These are phyloP conservation scores for Saccostrea cuccullata DNA, from an alignment of 1,140 invertebrate genomes.

Conservation along the genomic window DNA sequence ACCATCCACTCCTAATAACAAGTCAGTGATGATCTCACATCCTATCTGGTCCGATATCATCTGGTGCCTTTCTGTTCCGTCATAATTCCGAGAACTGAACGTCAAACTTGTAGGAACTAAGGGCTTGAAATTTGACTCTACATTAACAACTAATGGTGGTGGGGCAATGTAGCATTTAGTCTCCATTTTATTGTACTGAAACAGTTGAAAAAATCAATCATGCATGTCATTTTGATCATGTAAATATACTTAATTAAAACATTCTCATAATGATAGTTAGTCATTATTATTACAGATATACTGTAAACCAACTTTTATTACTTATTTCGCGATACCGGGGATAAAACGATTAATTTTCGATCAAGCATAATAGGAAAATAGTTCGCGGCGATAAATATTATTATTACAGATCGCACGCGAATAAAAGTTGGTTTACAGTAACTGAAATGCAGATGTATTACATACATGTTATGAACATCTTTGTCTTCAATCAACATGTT, in stretches of 20 bases:
- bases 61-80: conserved; percentile 73
- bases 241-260: background rate
- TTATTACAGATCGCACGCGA: no score
- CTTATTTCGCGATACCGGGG: no score
- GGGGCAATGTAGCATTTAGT: conserved; percentile 63
- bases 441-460: no score
- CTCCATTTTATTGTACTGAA: conserved; percentile 22
- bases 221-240: background rate
- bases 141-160: conserved; percentile 69
- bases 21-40: conserved; percentile 64
- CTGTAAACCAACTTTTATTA: no score
- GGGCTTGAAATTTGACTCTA: conserved; percentile 73
- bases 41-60: conserved; percentile 65
- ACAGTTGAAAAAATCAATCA: background rate
- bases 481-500: no score
- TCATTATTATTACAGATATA: no score
- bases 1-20: conserved; percentile 64
- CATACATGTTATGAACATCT: no score
- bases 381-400: no score
- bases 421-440: no score
- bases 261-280: background rate
- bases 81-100: conserved; percentile 74
- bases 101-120: conserved; percentile 66
- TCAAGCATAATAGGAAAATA: no score
- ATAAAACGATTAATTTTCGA: no score